Percentiles rank a stretch among this genome's conserved stretches.
Evolutionary conservation across 2,888 invertebrate genomes (phyloP).

Genomic region (Euplexia lucipara): DNA sequence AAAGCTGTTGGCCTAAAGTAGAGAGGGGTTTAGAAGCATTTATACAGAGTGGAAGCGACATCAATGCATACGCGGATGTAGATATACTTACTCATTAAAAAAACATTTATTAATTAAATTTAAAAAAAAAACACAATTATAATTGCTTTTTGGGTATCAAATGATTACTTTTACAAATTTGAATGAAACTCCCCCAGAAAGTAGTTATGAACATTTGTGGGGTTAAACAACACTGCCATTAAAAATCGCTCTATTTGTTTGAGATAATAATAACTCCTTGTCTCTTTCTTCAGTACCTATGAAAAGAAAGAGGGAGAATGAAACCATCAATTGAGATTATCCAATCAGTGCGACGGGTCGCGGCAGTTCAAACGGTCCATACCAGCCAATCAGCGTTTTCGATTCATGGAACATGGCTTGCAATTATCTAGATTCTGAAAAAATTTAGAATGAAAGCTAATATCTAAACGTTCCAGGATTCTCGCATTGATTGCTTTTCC

Average conservation of each 20-base stretch:
- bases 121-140: too few species aligned
- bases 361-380: conserved; percentile 2
- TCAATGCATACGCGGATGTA: too few species aligned
- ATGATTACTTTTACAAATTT: too few species aligned
- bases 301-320: neutral
- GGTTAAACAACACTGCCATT: too few species aligned
- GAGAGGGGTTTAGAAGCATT: neutral
- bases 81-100: too few species aligned
- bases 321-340: conserved; percentile 16
- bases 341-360: conserved; percentile 28
- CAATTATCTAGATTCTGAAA: conserved; percentile 27
- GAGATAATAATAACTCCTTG: too few species aligned
- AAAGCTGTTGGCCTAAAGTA: neutral
- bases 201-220: too few species aligned
- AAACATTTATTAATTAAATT: too few species aligned
- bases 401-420: conserved; percentile 20
- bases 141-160: too few species aligned
- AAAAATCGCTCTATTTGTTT: too few species aligned
- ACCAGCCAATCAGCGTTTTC: conserved; percentile 32
- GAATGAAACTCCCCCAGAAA: too few species aligned
- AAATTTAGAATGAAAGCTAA: conserved; percentile 12
- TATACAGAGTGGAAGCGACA: too few species aligned
- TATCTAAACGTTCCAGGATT: conserved; percentile 1
- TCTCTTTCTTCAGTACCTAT: neutral
- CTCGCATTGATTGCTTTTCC: conserved; percentile 12